Conservation (phyloP, 2,888 invertebrate genomes). For the Pollenia angustigena region DNA sequence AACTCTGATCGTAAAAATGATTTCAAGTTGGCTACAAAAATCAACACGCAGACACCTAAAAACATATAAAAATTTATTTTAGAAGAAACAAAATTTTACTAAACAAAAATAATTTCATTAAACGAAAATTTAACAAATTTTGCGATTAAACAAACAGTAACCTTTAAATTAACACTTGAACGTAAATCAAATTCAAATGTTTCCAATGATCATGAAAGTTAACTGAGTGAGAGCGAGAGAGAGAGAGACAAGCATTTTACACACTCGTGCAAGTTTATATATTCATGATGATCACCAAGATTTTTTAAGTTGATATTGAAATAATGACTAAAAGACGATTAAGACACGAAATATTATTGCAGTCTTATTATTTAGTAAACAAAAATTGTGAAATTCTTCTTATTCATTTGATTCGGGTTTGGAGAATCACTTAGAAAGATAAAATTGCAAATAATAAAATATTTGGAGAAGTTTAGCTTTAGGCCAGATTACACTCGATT, state of each 20-base stretch:
- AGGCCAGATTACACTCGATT: no score
- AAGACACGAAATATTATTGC: not conserved
- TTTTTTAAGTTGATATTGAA: constrained; percentile 55
- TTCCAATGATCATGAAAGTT: constrained; percentile 9
- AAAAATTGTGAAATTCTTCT: constrained; percentile 5
- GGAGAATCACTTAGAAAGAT: no score
- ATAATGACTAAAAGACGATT: constrained; percentile 45
- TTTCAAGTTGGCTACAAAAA: constrained; percentile 32
- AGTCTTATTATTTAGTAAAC: not conserved
- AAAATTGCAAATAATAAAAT: no score
- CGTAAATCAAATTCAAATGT: constrained; percentile 63
- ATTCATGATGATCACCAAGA: constrained; percentile 19
- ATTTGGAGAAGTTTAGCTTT: no score
- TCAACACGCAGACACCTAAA: constrained; percentile 11
- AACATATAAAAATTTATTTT: constrained; percentile 16
- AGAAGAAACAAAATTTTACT: not conserved
- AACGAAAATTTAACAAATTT: constrained; percentile 58
- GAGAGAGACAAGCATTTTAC: not conserved
- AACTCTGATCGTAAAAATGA: constrained; percentile 7
- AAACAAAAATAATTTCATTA: constrained; percentile 17
- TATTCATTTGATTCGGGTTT: no score
- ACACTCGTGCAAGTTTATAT: no score
- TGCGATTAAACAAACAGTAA: constrained; percentile 67
- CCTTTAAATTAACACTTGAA: constrained; percentile 69
- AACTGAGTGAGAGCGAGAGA: no score